Base-by-base conservation (phyloP, 2,113 vertebrate genomes). In the Hemicordylus capensis region DNA sequence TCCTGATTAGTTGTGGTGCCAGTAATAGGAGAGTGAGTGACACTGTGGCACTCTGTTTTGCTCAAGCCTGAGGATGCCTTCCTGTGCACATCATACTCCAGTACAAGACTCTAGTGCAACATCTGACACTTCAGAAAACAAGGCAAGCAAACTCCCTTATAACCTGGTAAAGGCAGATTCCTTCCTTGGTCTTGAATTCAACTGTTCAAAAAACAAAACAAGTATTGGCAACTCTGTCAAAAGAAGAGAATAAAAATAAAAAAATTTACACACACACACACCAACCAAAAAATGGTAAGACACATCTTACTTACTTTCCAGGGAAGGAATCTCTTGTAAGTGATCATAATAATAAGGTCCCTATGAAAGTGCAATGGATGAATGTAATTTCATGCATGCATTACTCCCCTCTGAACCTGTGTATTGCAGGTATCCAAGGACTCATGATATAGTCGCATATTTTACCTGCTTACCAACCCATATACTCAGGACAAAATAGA, bases 61-160 rank as follows among this genome's bases (percentile, higher is more conserved):
- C 58, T 81, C 10, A 78, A 76, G 24, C 67, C 0, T 0, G 19
- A 19, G 31, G 70, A 80, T 51, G 42, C 39, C 31, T 84, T 92
- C 84, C 72, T 44, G 81, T 86, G 51, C 85, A 67, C 12, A 37
- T 10, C 34, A 70, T 88, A 87, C 84, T 69, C 87, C 89, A 64
- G 77, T 90, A 87, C 81, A 87, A 74, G 84, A 88, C 77, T 87
- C 87, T 81, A 69, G 81, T 87, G 42, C 51, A 69, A 59, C 14
- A 54, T 46, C 14, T 59, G 5, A 6, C 58, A 78, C 76, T 34
- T 42, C 22, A 69, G 34, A 37, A 69, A 39, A 37, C n/a, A 48
- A 31, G 54, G 48, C 46, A 46, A 22, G 14, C 14, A 39, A 79
- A 28, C 28, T 48, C 15, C 66, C 37, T 14, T 42, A n/a, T 34